Evolutionary conservation across 2,888 invertebrate species (phyloP).

Genomic region (Caenorhabditis panamensis): DNA sequence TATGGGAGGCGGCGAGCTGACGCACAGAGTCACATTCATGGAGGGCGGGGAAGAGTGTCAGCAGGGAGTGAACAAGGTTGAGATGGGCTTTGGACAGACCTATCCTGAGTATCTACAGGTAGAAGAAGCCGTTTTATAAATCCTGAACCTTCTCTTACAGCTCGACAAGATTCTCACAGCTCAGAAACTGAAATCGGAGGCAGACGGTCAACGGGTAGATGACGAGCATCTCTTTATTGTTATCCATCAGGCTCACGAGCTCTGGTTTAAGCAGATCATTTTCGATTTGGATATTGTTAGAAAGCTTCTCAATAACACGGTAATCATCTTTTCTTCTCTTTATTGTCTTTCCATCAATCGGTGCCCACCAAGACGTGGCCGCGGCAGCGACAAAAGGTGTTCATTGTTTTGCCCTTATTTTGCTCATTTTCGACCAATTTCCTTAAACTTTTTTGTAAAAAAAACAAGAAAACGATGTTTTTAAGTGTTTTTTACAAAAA

Average conservation of each 20-base stretch:
- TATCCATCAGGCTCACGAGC: constrained; percentile 87
- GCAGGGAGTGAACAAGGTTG: constrained; percentile 77
- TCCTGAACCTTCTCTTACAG: constrained; percentile 81
- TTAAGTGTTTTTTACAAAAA: no score
- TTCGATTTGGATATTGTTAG: constrained; percentile 96
- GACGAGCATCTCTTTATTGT: constrained; percentile 73
- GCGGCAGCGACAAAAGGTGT: no score
- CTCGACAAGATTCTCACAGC: constrained; percentile 90
- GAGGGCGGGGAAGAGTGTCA: constrained; percentile 68
- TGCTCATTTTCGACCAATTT: no score
- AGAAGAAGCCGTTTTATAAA: background rate
- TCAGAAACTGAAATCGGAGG: constrained; percentile 89
- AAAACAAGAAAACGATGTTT: no score
- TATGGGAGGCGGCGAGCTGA: constrained; percentile 33
- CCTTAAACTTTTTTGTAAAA: no score
- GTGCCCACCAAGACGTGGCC: no score
- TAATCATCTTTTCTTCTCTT: constrained; percentile 27
- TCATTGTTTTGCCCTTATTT: no score
- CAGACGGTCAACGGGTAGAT: constrained; percentile 78
- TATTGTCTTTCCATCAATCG: no score
- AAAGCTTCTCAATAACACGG: constrained; percentile 85
- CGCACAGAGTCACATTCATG: constrained; percentile 55
- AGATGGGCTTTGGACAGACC: constrained; percentile 86
- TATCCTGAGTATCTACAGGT: constrained; percentile 91
- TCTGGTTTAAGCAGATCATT: constrained; percentile 99